Conservation (phyloP, 2,888 invertebrate genomes). For the Lepidochrysops patricia region DNA sequence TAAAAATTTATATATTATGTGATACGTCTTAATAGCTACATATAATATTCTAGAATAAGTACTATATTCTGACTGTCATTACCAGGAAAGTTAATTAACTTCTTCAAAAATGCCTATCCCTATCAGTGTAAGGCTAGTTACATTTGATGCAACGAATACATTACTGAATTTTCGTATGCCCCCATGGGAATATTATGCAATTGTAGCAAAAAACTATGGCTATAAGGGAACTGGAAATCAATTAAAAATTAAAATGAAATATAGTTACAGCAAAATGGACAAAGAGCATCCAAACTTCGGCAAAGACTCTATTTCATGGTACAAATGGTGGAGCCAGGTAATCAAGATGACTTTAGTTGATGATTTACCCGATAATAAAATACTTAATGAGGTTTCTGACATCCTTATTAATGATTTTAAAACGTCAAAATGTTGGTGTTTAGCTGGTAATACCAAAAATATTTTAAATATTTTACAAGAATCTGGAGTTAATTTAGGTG, state of each 20-base stretch:
- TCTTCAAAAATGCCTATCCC: constrained; percentile 63
- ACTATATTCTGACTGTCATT: no score
- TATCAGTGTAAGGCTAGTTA: constrained; percentile 76
- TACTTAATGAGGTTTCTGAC: constrained; percentile 59
- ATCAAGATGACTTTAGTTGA: constrained; percentile 78
- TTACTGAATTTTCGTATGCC: constrained; percentile 80
- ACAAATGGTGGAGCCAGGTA: constrained; percentile 87
- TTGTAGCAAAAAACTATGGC: constrained; percentile 81
- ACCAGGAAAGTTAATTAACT: not conserved
- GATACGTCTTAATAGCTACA: not conserved
- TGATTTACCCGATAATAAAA: constrained; percentile 43
- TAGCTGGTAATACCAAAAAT: constrained; percentile 76
- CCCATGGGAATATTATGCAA: constrained; percentile 84
- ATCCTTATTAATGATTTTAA: constrained; percentile 81
- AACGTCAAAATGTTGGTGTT: constrained; percentile 82
- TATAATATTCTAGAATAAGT: not conserved
- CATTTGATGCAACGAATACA: constrained; percentile 93
- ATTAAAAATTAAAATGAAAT: constrained; percentile 77
- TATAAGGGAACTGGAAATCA: constrained; percentile 69
- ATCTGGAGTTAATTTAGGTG: constrained; percentile 74
- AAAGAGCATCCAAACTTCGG: constrained; percentile 88
- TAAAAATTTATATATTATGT: no score
- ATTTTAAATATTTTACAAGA: constrained; percentile 76
- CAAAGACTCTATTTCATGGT: constrained; percentile 79
- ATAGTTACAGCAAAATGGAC: constrained; percentile 78